These are phyloP conservation scores for Nansenia antarctica DNA, from an alignment of 2,113 vertebrate species.

Conservation along the genomic window DNA sequence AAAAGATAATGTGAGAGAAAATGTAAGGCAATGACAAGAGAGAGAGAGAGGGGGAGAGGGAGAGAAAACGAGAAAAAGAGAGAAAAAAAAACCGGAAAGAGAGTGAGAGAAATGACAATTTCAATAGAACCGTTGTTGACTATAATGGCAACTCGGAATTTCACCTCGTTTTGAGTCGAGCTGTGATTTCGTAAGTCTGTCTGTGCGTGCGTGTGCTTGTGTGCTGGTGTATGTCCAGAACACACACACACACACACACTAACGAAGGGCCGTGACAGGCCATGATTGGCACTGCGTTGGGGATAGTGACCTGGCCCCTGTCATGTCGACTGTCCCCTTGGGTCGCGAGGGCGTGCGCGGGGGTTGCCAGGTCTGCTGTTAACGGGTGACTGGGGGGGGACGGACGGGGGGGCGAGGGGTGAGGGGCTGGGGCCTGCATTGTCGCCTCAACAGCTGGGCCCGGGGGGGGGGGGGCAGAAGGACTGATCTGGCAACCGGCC, in stretches of 20 bases:
- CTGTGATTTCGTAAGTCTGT: too few species aligned
- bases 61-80: neutral
- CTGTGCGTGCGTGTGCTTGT: neutral
- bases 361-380: neutral
- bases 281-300: too few species aligned
- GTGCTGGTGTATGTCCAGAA: too few species aligned
- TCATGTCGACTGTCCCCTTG: too few species aligned
- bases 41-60: neutral
- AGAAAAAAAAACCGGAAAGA: neutral
- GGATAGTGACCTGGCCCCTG: too few species aligned
- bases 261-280: too few species aligned
- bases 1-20: neutral
- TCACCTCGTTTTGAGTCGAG: too few species aligned
- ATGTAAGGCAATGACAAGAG: neutral
- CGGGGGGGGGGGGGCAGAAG: conserved; percentile 31
- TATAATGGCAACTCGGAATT: too few species aligned
- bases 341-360: neutral
- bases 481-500: conserved; percentile 36
- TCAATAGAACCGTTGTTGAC: too few species aligned
- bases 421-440: neutral
- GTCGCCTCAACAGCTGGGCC: conserved; percentile 43
- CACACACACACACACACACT: too few species aligned
- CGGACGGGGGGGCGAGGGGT: neutral
- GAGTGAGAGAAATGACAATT: neutral
- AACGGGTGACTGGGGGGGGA: neutral